A percentile compares a stretch with the other conserved stretches of the same genome.
These are phyloP conservation scores for Chelonus insularis DNA, from an alignment of 1,140 invertebrate species.

Conservation along the genomic window DNA sequence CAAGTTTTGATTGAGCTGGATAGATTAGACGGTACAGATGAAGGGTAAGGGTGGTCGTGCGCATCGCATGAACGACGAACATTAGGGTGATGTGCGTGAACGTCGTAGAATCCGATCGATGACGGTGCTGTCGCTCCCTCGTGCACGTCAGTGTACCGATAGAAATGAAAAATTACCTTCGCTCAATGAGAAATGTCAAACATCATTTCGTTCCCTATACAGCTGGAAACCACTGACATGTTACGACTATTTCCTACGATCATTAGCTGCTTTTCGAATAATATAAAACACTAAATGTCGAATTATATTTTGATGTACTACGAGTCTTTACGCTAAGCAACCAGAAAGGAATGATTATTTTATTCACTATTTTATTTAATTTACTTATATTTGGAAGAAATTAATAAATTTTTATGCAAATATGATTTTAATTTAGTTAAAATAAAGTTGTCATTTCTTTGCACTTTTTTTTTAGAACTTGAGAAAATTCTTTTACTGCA, in stretches of 20 bases:
- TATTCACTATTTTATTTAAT: no score
- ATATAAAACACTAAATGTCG: no score
- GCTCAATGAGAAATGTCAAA: conserved; percentile 19
- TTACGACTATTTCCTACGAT: not conserved
- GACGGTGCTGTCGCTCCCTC: not conserved
- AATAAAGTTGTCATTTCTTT: no score
- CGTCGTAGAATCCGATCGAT: conserved; percentile 30
- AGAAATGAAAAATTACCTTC: conserved; percentile 25
- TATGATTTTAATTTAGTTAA: no score
- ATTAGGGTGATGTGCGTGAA: conserved; percentile 33
- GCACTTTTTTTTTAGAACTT: no score
- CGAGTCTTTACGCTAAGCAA: no score
- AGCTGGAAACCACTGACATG: not conserved
- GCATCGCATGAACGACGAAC: conserved; percentile 35
- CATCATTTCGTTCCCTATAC: conserved; percentile 18
- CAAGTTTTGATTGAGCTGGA: conserved; percentile 50
- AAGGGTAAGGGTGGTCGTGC: conserved; percentile 2
- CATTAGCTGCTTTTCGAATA: not conserved
- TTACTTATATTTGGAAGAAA: no score
- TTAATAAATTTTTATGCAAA: no score
- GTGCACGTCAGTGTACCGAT: conserved; percentile 3
- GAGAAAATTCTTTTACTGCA: no score
- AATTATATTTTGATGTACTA: no score
- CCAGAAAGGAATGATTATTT: no score
- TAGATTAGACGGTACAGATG: conserved; percentile 24